Evolutionary conservation across 2,888 invertebrate genomes (phyloP).

Genomic region (Euplexia lucipara): DNA sequence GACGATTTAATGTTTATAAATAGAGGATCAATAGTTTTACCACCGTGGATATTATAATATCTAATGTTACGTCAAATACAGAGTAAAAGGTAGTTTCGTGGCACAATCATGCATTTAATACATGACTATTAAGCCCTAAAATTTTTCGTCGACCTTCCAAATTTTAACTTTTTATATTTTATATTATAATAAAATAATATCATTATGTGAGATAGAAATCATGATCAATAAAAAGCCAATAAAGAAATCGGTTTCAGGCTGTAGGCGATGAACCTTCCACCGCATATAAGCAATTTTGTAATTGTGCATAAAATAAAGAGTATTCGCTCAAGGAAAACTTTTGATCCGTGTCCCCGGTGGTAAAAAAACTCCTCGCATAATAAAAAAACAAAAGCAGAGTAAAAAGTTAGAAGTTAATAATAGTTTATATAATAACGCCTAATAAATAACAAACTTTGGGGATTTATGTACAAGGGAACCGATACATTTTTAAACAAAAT

Average conservation of each 20-base stretch:
- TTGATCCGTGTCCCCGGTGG: not conserved
- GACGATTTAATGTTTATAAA: conserved; percentile 19
- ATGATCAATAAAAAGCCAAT: too few relatives aligned
- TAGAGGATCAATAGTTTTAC: conserved; percentile 21
- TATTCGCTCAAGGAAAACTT: not conserved
- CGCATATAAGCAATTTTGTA: too few relatives aligned
- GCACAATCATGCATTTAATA: too few relatives aligned
- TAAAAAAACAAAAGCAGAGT: conserved; percentile 17
- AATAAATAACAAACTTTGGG: conserved; percentile 11
- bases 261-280: too few relatives aligned
- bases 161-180: too few relatives aligned
- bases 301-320: not conserved
- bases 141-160: too few relatives aligned
- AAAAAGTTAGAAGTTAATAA: not conserved
- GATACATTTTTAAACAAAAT: not conserved
- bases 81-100: too few relatives aligned
- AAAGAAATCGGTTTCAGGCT: too few relatives aligned
- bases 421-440: not conserved
- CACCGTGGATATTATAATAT: not conserved
- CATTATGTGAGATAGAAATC: too few relatives aligned
- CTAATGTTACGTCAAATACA: not conserved
- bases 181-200: too few relatives aligned
- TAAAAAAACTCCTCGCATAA: conserved; percentile 19
- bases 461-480: conserved; percentile 34
- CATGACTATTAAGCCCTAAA: too few relatives aligned